Evolutionary conservation across 1,140 invertebrate genomes (phyloP).

Genomic region (Anastrepha obliqua): DNA sequence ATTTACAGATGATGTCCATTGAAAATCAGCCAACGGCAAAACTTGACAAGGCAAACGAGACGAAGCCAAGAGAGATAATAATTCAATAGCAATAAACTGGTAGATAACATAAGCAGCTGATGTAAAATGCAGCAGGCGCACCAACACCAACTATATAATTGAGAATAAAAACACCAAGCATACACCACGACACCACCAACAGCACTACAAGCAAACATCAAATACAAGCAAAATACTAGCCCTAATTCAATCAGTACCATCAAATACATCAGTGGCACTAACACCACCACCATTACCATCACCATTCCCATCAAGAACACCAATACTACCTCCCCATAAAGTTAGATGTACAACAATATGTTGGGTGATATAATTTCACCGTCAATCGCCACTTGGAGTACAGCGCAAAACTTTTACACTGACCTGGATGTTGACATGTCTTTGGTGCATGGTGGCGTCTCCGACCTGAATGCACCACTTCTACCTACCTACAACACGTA

Average conservation of each 20-base stretch:
- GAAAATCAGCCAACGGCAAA: conserved; percentile 7
- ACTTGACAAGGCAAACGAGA: background rate
- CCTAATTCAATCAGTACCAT: background rate
- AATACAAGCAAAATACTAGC: background rate
- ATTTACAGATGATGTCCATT: conserved; percentile 29
- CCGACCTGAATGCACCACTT: conserved; percentile 1
- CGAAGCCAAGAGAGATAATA: background rate
- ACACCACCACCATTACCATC: background rate
- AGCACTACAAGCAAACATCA: background rate
- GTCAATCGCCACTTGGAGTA: conserved; percentile 45
- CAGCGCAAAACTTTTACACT: conserved; percentile 17
- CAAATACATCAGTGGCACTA: background rate
- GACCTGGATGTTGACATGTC: conserved; percentile 15
- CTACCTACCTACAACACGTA: background rate
- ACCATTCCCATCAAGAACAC: background rate
- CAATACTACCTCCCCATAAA: background rate
- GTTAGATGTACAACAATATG: background rate
- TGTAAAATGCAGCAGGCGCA: background rate
- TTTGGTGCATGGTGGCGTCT: background rate
- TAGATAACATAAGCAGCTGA: conserved; percentile 26
- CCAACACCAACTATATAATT: background rate
- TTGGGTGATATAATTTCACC: conserved; percentile 48
- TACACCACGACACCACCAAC: background rate
- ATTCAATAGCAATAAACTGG: conserved; percentile 33
- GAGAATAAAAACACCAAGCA: background rate